A percentile compares a stretch with the other conserved stretches of the same genome.
Evolutionary conservation across 2,113 vertebrate genomes (phyloP).

Genomic region (Holacanthus passer): DNA sequence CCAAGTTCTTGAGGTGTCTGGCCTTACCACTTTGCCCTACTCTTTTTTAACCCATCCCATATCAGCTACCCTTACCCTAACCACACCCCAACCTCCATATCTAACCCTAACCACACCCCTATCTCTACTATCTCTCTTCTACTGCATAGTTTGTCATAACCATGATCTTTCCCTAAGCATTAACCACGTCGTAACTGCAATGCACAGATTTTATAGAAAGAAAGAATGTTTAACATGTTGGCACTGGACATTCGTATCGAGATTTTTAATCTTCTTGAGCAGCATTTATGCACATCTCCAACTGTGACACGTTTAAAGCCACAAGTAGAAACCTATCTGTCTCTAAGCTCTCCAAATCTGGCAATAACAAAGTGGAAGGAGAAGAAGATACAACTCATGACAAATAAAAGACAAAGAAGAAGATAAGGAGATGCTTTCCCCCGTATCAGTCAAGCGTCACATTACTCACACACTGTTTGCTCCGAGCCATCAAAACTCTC

Average conservation of each 20-base stretch:
- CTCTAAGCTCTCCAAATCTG: background rate
- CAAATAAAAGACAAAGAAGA: background rate
- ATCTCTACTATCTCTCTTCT: no score
- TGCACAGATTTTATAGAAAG: background rate
- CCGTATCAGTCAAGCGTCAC: background rate
- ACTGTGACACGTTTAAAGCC: background rate
- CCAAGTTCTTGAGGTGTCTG: no score
- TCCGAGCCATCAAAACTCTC: conserved; percentile 13
- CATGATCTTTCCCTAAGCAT: background rate
- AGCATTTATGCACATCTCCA: background rate
- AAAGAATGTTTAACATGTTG: no score
- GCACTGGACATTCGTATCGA: background rate
- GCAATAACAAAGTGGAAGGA: background rate
- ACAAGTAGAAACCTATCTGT: background rate
- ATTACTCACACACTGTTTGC: conserved; percentile 12
- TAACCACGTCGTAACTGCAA: background rate
- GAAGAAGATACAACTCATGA: background rate
- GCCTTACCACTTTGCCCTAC: no score
- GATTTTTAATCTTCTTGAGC: background rate
- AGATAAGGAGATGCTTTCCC: background rate
- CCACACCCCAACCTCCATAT: no score
- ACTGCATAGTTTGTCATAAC: no score
- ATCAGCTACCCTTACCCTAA: no score
- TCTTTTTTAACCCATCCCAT: no score
- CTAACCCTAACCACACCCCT: no score